phyloP scores from a whole-genome alignment of 2,113 vertebrate genomes.

The Delphinus delphis region DNA sequence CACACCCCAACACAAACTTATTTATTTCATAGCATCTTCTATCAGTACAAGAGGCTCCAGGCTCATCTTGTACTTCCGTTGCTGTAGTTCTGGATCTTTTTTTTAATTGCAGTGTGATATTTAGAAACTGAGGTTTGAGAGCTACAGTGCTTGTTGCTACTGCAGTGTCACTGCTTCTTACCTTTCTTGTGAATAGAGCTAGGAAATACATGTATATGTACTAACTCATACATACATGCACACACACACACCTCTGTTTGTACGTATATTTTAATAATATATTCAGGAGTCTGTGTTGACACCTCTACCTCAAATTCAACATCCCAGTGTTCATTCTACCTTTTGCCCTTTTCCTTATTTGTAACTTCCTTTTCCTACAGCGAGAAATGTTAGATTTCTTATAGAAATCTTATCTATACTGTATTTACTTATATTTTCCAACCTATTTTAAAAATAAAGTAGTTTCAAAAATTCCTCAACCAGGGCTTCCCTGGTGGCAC shows the following conservation, averaged over 20 bases:
- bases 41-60: background rate
- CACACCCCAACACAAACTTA: background rate
- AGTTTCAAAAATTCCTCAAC: background rate
- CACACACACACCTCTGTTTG: background rate
- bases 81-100: background rate
- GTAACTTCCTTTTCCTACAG: background rate
- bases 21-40: background rate
- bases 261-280: background rate
- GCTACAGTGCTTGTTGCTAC: background rate
- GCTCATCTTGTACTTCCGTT: background rate
- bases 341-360: background rate
- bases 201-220: background rate
- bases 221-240: background rate
- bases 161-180: background rate
- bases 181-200: background rate
- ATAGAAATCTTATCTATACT: background rate
- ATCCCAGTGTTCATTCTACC: background rate
- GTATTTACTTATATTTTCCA: background rate
- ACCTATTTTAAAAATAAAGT: background rate
- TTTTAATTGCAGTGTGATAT: background rate
- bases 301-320: background rate
- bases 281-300: background rate
- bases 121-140: background rate
- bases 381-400: background rate
- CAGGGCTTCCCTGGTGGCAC: no score